phyloP scores from a whole-genome alignment of 2,888 invertebrate genomes.

The Yponomeuta evonymella region DNA sequence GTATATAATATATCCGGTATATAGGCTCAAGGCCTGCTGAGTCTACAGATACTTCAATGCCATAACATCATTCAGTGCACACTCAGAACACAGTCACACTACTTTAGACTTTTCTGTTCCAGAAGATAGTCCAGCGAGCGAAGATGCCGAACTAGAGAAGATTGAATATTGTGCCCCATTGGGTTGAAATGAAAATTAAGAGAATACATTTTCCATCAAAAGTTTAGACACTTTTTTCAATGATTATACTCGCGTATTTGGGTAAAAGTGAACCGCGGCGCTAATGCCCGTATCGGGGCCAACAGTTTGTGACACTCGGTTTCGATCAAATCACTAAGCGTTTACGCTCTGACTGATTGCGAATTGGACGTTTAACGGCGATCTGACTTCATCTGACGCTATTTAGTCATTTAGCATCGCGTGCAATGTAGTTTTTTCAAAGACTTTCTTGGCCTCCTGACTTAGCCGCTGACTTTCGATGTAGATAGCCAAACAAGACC shows the following conservation, averaged over 20 bases:
- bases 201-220: background rate
- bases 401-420: background rate
- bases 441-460: background rate
- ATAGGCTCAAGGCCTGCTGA: too few species aligned
- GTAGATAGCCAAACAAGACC: too few species aligned
- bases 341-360: background rate
- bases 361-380: background rate
- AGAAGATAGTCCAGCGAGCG: too few species aligned
- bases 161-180: too few species aligned
- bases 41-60: too few species aligned
- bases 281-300: constrained; percentile 21
- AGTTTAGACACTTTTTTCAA: background rate
- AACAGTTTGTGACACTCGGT: constrained; percentile 15
- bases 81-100: too few species aligned
- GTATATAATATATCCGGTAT: too few species aligned
- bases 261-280: constrained; percentile 28
- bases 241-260: background rate
- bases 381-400: background rate
- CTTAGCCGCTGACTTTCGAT: background rate
- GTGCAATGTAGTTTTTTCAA: background rate
- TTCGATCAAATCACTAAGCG: background rate
- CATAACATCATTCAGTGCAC: too few species aligned
- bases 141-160: too few species aligned
- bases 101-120: too few species aligned
- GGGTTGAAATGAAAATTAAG: background rate